Conservation (phyloP, 2,113 vertebrate genomes). For the Urocolius indicus region DNA sequence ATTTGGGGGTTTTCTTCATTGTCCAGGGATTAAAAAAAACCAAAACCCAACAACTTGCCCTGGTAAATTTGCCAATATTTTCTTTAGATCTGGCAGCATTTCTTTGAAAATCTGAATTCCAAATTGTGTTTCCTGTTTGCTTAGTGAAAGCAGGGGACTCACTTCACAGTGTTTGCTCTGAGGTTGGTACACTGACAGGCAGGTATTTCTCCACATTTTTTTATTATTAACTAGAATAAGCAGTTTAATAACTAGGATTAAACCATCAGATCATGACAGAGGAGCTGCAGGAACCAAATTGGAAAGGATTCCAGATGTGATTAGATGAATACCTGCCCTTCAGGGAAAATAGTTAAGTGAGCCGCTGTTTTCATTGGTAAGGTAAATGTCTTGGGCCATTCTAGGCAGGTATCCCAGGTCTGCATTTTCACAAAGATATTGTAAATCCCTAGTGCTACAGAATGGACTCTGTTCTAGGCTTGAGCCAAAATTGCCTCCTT, state of each 20-base stretch:
- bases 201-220: constrained; percentile 52
- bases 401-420: constrained; percentile 1
- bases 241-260: constrained; percentile 73
- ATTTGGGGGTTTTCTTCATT: not conserved
- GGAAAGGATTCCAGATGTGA: constrained; percentile 64
- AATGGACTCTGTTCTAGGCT: not conserved
- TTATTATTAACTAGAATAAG: constrained; percentile 66
- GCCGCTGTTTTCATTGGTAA: constrained; percentile 31
- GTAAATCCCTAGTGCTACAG: not conserved
- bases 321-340: constrained; percentile 62
- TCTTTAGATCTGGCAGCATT: constrained; percentile 36
- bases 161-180: constrained; percentile 35
- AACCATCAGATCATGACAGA: constrained; percentile 70
- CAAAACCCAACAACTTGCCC: not conserved
- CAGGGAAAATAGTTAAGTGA: constrained; percentile 24
- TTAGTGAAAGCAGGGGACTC: constrained; percentile 16
- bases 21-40: not conserved
- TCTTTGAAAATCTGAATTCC: constrained; percentile 38
- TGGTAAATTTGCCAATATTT: constrained; percentile 18
- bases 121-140: constrained; percentile 2
- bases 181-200: constrained; percentile 36
- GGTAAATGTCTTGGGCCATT: constrained; percentile 22
- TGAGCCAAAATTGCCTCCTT: not conserved
- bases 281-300: constrained; percentile 36
- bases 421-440: not conserved